Base-by-base conservation (phyloP, 2,113 vertebrate genomes). In the Percina caprodes region DNA sequence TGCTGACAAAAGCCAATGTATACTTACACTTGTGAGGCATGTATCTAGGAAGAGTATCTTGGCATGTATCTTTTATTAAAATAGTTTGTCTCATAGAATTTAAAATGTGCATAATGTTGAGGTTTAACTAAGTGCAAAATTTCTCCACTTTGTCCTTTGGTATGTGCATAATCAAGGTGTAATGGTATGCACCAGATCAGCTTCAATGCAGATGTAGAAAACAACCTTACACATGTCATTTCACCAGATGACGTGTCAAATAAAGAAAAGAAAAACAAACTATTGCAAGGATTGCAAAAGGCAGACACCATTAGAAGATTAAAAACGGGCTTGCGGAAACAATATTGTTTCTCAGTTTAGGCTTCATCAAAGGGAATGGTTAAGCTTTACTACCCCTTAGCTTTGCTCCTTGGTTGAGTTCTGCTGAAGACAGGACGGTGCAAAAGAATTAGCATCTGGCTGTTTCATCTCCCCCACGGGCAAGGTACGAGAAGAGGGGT, bases 361-460 rank as follows among this genome's bases (percentile, higher is more conserved):
- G 86, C 89, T 92, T 93, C 67, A 82, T 85, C 70, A 79, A 80
- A 90, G 84, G 86, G 85, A 89, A 86, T 62, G 63, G 67, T 82
- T 87, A 81, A 91, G 81, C 92, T 87, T 88, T 79, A 88, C 90
- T 91, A 92, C 88, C 93, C 89, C 86, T 85, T 91, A 91, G 90
- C 89, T 92, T 65, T 89, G 89, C 91, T 93, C 89, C 85, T 77
- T 93, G 93, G 93, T 94, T 84, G 93, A 93, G 94, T 89, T 94
- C 91, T 89, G 91, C 92, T 91, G 94, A 94, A 94, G 94, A 95
- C 87, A 94, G 95, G 91, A 74, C 19, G 77, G 90, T 90, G 92
- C 83, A 85, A 84, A 52, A 77, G 61, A 54, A 87, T 68, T 72
- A 91, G 84, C 80, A 83, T 93, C 79, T 84, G 91, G 86, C 85